These are phyloP conservation scores for Nephrotoma flavescens DNA, from an alignment of 2,888 invertebrate genomes.

Conservation along the genomic window DNA sequence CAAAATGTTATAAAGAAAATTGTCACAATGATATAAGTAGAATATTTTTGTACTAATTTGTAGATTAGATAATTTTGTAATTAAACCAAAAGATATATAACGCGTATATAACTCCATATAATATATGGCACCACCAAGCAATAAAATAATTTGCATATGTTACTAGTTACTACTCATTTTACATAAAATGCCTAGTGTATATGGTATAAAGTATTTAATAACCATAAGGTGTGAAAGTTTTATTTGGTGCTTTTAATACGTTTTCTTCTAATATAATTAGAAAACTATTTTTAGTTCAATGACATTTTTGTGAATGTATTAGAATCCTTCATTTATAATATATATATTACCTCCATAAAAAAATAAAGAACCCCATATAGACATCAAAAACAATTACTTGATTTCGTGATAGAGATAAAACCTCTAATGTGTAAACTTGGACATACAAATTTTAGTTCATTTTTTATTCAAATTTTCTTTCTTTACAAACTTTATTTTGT, in stretches of 20 bases:
- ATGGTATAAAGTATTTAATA: background rate
- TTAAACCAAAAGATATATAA: background rate
- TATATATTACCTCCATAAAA: background rate
- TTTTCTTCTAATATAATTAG: background rate
- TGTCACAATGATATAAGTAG: background rate
- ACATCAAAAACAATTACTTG: conserved; percentile 5
- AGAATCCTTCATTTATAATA: background rate
- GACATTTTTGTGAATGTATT: background rate
- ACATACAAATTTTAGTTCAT: background rate
- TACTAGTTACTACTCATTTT: background rate
- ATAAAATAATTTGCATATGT: background rate
- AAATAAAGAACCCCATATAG: conserved; percentile 2
- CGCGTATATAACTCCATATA: background rate
- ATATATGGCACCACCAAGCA: background rate
- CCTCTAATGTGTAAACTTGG: conserved; percentile 3
- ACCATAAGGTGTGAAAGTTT: background rate
- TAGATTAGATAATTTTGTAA: background rate
- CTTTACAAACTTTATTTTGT: background rate
- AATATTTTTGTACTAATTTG: background rate
- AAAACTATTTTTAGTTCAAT: background rate
- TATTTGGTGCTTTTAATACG: background rate
- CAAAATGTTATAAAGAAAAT: background rate
- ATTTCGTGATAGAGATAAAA: conserved; percentile 7
- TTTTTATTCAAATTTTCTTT: background rate
- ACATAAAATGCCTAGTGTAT: too few relatives aligned